Percentiles rank a stretch among this genome's conserved stretches.
Conservation (phyloP, 2,113 vertebrate species). For the Upupa epops region DNA sequence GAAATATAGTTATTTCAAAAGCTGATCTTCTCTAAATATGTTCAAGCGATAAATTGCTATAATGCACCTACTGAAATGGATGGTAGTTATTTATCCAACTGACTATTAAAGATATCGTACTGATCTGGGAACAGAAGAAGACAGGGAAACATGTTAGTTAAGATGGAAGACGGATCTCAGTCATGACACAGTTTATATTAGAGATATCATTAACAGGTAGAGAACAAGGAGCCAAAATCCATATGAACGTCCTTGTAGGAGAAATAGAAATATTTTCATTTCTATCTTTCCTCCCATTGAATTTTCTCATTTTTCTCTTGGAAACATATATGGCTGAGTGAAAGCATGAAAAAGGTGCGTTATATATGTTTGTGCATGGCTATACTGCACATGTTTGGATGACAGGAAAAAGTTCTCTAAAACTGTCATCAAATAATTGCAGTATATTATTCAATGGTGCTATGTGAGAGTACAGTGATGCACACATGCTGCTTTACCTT, state of each 20-base stretch:
- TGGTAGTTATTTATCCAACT: neutral
- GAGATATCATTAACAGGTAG: neutral
- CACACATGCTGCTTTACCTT: neutral
- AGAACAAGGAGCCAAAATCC: neutral
- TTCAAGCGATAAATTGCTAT: neutral
- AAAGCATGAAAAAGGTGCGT: neutral
- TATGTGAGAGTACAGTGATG: neutral
- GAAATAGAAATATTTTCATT: neutral
- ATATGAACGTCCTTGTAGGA: neutral
- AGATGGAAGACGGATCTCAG: neutral
- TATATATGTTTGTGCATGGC: fast-evolving
- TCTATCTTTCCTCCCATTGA: neutral
- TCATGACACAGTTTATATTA: neutral
- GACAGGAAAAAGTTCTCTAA: neutral
- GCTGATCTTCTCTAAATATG: neutral
- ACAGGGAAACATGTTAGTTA: neutral
- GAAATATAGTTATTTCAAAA: neutral
- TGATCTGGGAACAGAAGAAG: neutral
- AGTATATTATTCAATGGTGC: neutral
- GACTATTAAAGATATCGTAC: neutral
- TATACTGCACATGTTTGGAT: fast-evolving
- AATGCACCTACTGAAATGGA: neutral
- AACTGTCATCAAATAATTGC: neutral
- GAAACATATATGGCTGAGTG: neutral
- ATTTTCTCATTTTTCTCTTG: fast-evolving